These are phyloP conservation scores for Psophia crepitans DNA, from an alignment of 2,113 vertebrate species.

Conservation along the genomic window DNA sequence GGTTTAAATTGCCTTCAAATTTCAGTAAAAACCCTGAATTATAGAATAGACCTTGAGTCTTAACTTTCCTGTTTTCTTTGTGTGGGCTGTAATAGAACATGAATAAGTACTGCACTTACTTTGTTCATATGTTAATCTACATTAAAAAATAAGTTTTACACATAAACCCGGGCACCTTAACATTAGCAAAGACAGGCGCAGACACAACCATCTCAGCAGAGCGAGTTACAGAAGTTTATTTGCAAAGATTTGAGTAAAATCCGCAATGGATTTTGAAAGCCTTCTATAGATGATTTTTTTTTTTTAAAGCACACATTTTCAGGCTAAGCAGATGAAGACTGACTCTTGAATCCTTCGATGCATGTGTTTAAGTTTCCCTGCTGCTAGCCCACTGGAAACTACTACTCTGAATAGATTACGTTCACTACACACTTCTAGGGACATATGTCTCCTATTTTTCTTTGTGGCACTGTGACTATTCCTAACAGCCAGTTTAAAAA, in stretches of 20 bases:
- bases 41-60: conserved; percentile 66
- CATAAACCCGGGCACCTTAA: conserved; percentile 21
- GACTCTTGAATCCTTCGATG: background rate
- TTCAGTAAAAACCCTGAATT: conserved; percentile 71
- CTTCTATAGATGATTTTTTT: background rate
- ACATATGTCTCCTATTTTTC: conserved; percentile 78
- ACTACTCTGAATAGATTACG: conserved; percentile 32
- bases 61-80: conserved; percentile 68
- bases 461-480: conserved; percentile 77
- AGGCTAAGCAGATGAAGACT: conserved; percentile 41
- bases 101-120: conserved; percentile 47
- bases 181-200: background rate
- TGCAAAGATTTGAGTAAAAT: conserved; percentile 16
- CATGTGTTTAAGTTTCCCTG: conserved; percentile 32
- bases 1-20: conserved; percentile 70
- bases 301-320: background rate
- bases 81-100: conserved; percentile 52
- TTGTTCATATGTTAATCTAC: conserved; percentile 59
- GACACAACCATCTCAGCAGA: background rate
- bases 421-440: conserved; percentile 59
- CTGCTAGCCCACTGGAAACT: conserved; percentile 42
- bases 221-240: background rate
- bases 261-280: background rate
- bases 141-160: conserved; percentile 42
- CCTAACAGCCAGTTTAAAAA: conserved; percentile 73